Evolutionary conservation across 2,888 invertebrate genomes (phyloP).

Genomic region (Sesia apiformis): DNA sequence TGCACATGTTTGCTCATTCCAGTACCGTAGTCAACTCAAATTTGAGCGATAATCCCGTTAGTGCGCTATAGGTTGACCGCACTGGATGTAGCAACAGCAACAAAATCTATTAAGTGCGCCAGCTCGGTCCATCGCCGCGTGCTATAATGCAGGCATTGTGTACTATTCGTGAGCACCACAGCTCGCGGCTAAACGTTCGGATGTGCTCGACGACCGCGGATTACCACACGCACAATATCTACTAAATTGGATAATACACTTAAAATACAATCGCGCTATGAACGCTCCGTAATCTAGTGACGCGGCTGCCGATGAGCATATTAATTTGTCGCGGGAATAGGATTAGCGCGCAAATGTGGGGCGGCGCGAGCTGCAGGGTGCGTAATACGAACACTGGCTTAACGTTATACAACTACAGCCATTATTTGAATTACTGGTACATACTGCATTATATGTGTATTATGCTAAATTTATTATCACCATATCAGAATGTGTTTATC

Average conservation of each 20-base stretch:
- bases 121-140: conserved; percentile 54
- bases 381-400: conserved; percentile 37
- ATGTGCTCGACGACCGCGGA: conserved; percentile 54
- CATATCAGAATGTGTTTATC: too few relatives aligned
- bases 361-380: conserved; percentile 6
- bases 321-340: conserved; percentile 70
- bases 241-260: conserved; percentile 79
- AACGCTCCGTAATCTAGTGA: conserved; percentile 70
- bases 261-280: conserved; percentile 76
- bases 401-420: conserved; percentile 28
- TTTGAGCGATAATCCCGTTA: conserved; percentile 62
- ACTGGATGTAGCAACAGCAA: conserved; percentile 52
- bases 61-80: conserved; percentile 59
- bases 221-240: conserved; percentile 74
- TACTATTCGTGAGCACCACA: conserved; percentile 23
- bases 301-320: conserved; percentile 71
- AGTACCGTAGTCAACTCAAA: conserved; percentile 46
- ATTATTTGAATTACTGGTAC: too few relatives aligned
- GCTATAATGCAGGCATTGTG: conserved; percentile 57
- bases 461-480: too few relatives aligned
- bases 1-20: conserved; percentile 34
- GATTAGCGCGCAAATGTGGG: conserved; percentile 47
- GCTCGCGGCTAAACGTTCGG: conserved; percentile 49
- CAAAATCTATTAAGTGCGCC: conserved; percentile 70
- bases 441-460: too few relatives aligned